Evolutionary conservation across 2,797 vertebrate species (phyloP).

Genomic region (Otolemur crassicaudatus): DNA sequence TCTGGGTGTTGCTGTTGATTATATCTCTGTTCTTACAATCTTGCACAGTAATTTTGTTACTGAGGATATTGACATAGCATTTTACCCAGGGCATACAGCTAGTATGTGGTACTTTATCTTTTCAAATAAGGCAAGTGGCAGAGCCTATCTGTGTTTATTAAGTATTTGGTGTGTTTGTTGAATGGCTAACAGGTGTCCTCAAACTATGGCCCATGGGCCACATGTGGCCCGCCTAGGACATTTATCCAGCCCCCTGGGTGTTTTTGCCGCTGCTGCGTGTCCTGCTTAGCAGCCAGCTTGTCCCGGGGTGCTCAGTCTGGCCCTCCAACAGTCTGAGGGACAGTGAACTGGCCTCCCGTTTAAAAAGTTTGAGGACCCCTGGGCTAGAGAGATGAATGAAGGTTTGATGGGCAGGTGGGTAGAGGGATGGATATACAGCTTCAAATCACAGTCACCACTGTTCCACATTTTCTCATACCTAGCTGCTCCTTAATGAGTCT

Average conservation of each 20-base stretch:
- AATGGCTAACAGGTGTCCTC: not conserved
- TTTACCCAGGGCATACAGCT: not conserved
- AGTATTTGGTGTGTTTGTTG: not conserved
- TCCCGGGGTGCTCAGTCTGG: no score
- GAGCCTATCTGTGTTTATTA: not conserved
- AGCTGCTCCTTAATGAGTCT: conserved; percentile 10
- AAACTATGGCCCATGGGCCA: no score
- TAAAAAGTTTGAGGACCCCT: no score
- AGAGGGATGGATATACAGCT: not conserved
- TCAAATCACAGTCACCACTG: not conserved
- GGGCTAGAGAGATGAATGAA: not conserved
- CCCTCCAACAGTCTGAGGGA: no score
- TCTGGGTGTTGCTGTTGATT: not conserved
- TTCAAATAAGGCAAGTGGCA: not conserved
- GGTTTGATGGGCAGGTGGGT: not conserved
- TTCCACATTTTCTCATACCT: not conserved
- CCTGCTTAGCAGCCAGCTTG: no score
- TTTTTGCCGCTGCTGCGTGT: no score
- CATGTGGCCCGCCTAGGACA: no score
- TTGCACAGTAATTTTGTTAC: not conserved
- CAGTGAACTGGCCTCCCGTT: no score
- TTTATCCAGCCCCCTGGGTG: no score
- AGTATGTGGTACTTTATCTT: not conserved
- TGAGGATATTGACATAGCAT: not conserved
- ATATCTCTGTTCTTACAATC: not conserved